Conservation (phyloP, 2,797 vertebrate species). For the Urophycis tenuis region DNA sequence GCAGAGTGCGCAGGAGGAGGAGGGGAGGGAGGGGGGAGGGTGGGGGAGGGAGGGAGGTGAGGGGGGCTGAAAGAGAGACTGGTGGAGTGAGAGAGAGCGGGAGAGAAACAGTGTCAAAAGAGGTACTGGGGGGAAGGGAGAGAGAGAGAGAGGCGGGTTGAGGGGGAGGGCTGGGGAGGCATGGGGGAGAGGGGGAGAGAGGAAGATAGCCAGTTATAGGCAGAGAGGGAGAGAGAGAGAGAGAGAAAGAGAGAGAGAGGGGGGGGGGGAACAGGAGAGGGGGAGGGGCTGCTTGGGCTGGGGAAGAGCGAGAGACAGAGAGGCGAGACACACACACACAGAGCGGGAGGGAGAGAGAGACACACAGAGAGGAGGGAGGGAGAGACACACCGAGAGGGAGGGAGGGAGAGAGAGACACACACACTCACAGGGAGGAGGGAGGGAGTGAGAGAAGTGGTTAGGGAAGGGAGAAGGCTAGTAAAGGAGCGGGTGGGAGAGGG, state of each 20-base stretch:
- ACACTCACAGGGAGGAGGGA: too few relatives aligned
- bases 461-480: not conserved
- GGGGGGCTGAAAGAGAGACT: not conserved
- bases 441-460: not conserved
- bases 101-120: slow-evolving; percentile 2
- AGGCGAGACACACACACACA: too few relatives aligned
- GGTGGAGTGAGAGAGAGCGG: not conserved
- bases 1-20: slow-evolving; percentile 10
- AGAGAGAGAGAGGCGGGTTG: not conserved
- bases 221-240: not conserved
- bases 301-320: too few relatives aligned
- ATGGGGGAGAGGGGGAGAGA: not conserved
- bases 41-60: not conserved
- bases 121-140: not conserved
- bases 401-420: too few relatives aligned
- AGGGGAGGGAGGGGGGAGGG: not conserved
- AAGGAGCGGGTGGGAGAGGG: not conserved
- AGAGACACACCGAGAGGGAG: too few relatives aligned
- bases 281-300: too few relatives aligned
- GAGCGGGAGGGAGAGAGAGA: too few relatives aligned
- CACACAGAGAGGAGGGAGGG: too few relatives aligned
- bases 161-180: not conserved
- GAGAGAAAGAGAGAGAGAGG: not conserved
- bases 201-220: not conserved
- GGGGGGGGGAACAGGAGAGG: too few relatives aligned